Base-by-base conservation (phyloP, 2,113 vertebrate genomes). In the Lophotis ruficrista region DNA sequence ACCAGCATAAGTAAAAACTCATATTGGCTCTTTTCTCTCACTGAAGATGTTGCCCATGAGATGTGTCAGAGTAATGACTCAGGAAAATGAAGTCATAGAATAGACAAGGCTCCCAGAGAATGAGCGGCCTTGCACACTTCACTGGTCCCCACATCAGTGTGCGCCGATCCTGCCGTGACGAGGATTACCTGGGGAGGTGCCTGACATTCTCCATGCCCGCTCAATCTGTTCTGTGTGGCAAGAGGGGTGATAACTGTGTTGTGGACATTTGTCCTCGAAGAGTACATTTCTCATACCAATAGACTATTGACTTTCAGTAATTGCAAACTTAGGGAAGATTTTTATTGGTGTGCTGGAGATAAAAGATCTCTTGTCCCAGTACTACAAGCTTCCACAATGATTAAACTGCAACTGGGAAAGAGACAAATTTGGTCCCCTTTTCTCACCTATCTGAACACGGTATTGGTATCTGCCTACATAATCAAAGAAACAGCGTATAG, bases 221-320 rank as follows among this genome's bases (percentile, higher is more conserved):
- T 96, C 88, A 93, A 64, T 96, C 96, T 90, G 71, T 89, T 96
- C 87, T 71, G 75, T 75, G 90, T 93, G 93, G 94, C 93, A 96
- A 77, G 16, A 85, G 38, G 70, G 62, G 68, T 94, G 92, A 97
- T 91, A 81, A 93, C 87, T 95, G 75, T 86, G 90, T 96, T 95
- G 94, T 93, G 92, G 94, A 92, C 83, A 75, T 92, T 90, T 68
- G 88, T 92, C 86, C 94, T 94, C 17, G 0, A 95, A 96, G 60
- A 90, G 64, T 83, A 86, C 76, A 95, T 94, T 97, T 97, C 96
- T 95, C 88, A 86, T 94, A 92, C 87, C 94, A 75, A 71, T 89
- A 92, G 92, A 56, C 92, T 96, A 93, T 93, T 96, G 93, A 94
- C 96, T 90, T 97, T 78, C 92, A 96, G 94, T 96, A 95, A 96